Conservation (phyloP, 2,113 vertebrate genomes). For the Corydoras maculifer region DNA sequence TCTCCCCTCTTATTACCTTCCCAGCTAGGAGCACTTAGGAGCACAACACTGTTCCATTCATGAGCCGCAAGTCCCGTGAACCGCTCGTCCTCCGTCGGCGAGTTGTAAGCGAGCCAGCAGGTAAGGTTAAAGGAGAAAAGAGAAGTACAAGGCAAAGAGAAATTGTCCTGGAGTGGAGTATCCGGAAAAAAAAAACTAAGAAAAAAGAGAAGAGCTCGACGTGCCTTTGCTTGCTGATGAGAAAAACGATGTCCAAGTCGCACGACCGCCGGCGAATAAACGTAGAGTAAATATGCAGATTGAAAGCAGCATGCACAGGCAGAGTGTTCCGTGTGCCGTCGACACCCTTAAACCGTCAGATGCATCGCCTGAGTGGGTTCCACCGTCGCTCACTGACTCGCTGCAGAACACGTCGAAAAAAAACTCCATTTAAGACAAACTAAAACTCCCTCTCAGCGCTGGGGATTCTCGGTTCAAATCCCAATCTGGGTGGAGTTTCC, state of each 20-base stretch:
- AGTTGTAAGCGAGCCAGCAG: neutral
- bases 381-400: neutral
- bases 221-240: slow-evolving; percentile 56
- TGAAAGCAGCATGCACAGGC: neutral
- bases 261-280: slow-evolving; percentile 30
- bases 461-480: too few relatives aligned
- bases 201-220: neutral
- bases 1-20: slow-evolving; percentile 36
- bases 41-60: slow-evolving; percentile 44
- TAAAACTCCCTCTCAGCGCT: too few relatives aligned
- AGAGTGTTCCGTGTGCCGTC: neutral
- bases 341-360: neutral
- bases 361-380: neutral
- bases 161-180: slow-evolving; percentile 50
- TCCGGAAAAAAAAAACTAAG: slow-evolving; percentile 32
- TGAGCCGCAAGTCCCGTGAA: slow-evolving; percentile 12
- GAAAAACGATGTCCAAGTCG: slow-evolving; percentile 34
- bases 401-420: neutral
- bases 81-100: neutral
- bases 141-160: neutral
- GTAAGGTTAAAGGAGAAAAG: neutral
- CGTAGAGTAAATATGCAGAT: slow-evolving; percentile 6
- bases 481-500: too few relatives aligned
- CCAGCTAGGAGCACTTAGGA: slow-evolving; percentile 42
- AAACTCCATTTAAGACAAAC: neutral